Conservation (phyloP, 2,113 vertebrate genomes). For the Phaethon lepturus region DNA sequence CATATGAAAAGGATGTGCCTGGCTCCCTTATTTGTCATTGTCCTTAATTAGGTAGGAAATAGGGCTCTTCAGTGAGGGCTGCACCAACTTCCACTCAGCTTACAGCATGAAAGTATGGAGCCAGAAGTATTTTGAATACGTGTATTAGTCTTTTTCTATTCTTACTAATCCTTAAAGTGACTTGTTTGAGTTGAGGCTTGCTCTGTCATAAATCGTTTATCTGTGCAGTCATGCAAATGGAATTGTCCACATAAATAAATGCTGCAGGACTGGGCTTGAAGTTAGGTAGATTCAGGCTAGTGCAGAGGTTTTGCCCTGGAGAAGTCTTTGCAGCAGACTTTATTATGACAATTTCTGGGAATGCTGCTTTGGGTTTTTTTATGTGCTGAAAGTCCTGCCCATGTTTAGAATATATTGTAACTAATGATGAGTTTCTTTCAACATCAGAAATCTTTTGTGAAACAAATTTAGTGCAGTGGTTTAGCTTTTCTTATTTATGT, state of each 20-base stretch:
- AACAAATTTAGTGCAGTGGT: background rate
- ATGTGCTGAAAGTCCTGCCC: background rate
- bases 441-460: background rate
- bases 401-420: background rate
- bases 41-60: conserved; percentile 6
- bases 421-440: background rate
- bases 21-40: background rate
- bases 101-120: background rate
- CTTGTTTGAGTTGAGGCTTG: conserved; percentile 6
- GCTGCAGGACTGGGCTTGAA: conserved; percentile 39
- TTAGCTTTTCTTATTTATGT: background rate
- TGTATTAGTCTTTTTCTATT: background rate
- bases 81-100: background rate
- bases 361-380: background rate
- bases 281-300: background rate
- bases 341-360: background rate
- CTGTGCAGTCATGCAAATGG: conserved; percentile 14
- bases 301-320: background rate
- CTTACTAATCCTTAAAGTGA: conserved; percentile 6
- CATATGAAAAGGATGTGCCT: background rate
- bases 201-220: conserved; percentile 16
- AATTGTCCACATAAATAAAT: conserved; percentile 24
- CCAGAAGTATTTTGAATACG: background rate
- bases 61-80: background rate
- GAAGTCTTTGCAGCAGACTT: background rate